A percentile compares a stretch with the other conserved stretches of the same genome.
phyloP scores from a whole-genome alignment of 2,888 invertebrate species.

The Coenonympha arcania region DNA sequence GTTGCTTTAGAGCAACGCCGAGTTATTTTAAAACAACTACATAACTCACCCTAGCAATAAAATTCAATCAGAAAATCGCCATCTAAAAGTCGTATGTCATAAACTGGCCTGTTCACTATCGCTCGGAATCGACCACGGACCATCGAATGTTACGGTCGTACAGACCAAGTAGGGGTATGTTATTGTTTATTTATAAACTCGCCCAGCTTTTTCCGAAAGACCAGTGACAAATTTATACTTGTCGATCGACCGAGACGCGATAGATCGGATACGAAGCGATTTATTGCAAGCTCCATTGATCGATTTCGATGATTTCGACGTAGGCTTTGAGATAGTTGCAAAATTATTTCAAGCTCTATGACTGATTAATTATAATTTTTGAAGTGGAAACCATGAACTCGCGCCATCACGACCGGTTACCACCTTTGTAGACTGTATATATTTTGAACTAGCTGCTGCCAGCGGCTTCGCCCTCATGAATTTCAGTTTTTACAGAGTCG shows the following conservation, averaged over 20 bases:
- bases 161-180: conserved; percentile 54
- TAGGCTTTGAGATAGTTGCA: conserved; percentile 28
- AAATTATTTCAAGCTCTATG: not conserved
- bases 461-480: no score
- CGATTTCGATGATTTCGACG: conserved; percentile 63
- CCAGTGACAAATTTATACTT: conserved; percentile 73
- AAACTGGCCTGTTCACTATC: conserved; percentile 48
- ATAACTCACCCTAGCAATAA: conserved; percentile 4
- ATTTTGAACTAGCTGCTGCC: no score
- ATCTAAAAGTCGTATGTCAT: conserved; percentile 29
- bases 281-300: conserved; percentile 65
- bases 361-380: no score
- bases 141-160: conserved; percentile 60
- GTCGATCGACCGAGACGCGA: conserved; percentile 63
- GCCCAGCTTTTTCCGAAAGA: conserved; percentile 57
- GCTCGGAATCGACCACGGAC: conserved; percentile 48
- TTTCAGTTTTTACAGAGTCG: no score
- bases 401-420: no score
- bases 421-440: no score
- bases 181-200: conserved; percentile 73
- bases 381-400: no score
- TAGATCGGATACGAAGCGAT: conserved; percentile 67
- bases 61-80: conserved; percentile 4
- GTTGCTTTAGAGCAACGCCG: not conserved
- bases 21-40: not conserved